Evolutionary conservation across 1,140 invertebrate genomes (phyloP).

Genomic region (Zaprionus inermis): DNA sequence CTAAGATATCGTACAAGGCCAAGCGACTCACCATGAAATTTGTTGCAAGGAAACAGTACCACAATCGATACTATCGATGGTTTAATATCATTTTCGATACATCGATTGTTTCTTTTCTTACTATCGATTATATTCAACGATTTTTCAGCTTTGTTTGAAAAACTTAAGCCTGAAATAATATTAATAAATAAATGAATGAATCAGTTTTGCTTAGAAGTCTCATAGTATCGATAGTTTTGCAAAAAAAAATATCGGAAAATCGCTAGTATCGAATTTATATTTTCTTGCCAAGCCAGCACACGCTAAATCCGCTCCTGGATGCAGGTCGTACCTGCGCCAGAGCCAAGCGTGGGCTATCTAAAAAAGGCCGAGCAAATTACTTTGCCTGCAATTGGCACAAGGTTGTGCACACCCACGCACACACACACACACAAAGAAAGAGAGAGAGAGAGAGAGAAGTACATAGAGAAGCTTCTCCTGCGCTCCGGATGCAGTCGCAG

Average conservation of each 20-base stretch:
- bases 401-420: conserved; percentile 26
- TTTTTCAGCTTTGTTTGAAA: no score
- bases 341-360: not conserved
- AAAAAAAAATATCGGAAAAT: no score
- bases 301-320: not conserved
- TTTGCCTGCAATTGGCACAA: conserved; percentile 68
- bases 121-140: no score
- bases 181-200: no score
- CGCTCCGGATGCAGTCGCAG: conserved; percentile 49
- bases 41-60: not conserved
- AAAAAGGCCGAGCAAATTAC: conserved; percentile 47
- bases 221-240: no score
- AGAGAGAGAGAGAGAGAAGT: not conserved
- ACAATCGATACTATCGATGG: no score
- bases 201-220: no score
- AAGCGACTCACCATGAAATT: not conserved
- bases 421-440: not conserved
- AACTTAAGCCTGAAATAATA: no score
- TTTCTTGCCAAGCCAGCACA: not conserved
- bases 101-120: no score
- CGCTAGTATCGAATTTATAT: no score
- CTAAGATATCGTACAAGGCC: no score
- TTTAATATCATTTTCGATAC: no score
- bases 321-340: not conserved
- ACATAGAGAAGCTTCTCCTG: conserved; percentile 42